Evolutionary conservation across 2,888 invertebrate species (phyloP).

Genomic region (Sminthurinus aureus): DNA sequence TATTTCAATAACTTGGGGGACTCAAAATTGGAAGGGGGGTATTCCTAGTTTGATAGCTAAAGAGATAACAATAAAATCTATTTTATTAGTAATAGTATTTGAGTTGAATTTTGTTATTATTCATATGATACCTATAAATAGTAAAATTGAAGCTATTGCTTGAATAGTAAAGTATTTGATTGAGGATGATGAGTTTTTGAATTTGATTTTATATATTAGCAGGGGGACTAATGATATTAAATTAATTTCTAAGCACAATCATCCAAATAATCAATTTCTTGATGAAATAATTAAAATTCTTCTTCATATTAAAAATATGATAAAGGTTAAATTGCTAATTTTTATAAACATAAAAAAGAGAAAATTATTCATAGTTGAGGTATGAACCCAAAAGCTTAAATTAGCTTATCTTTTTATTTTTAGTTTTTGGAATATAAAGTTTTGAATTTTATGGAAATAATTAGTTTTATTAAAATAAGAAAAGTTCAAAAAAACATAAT

Average conservation of each 20-base stretch:
- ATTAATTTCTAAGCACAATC: conserved; percentile 49
- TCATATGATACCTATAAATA: not conserved
- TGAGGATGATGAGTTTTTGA: not conserved
- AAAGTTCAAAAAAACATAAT: too few species aligned
- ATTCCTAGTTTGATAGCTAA: conserved; percentile 41
- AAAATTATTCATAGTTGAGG: conserved; percentile 49
- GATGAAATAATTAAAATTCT: conserved; percentile 33
- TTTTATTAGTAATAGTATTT: not conserved
- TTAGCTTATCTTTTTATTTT: conserved; percentile 56
- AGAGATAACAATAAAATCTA: not conserved
- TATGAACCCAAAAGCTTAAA: conserved; percentile 55
- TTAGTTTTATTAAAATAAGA: too few species aligned
- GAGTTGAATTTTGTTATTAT: not conserved
- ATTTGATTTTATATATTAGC: conserved; percentile 28
- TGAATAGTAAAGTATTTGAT: conserved; percentile 53
- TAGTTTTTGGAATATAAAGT: too few species aligned
- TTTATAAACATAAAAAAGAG: conserved; percentile 50
- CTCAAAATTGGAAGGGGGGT: conserved; percentile 50
- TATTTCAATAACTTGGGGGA: conserved; percentile 43
- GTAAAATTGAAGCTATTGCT: conserved; percentile 45
- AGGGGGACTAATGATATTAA: conserved; percentile 52
- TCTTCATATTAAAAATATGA: conserved; percentile 29
- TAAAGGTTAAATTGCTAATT: conserved; percentile 36
- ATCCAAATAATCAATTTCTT: conserved; percentile 40
- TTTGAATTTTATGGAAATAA: too few species aligned